These are phyloP conservation scores for Agelastica alni DNA, from an alignment of 2,888 invertebrate genomes.

Conservation along the genomic window DNA sequence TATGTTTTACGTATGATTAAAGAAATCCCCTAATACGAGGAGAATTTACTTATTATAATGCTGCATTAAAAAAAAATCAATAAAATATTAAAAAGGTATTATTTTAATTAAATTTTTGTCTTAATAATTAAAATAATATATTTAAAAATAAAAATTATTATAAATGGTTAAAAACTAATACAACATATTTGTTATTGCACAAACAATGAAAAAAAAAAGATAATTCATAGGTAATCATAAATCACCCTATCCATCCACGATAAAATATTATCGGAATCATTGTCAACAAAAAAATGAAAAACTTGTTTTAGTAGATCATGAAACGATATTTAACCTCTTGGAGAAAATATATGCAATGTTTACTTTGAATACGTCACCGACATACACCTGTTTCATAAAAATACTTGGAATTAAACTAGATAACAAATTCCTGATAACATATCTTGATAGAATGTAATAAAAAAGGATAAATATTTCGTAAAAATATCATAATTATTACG, in stretches of 20 bases:
- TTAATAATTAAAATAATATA: too few species aligned
- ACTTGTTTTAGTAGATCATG: neutral
- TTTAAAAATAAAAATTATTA: too few species aligned
- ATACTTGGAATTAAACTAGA: conserved; percentile 2
- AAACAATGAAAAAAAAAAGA: too few species aligned
- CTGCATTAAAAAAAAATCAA: too few species aligned
- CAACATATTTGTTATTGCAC: too few species aligned
- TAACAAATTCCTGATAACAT: neutral
- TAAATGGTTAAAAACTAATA: too few species aligned
- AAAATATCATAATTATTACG: too few species aligned
- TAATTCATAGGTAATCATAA: neutral
- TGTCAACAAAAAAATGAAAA: neutral
- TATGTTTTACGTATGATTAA: too few species aligned
- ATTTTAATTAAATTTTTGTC: too few species aligned
- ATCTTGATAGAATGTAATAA: neutral
- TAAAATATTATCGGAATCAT: neutral
- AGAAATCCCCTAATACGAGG: too few species aligned
- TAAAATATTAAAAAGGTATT: too few species aligned
- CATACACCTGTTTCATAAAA: conserved; percentile 7
- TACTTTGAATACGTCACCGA: conserved; percentile 4
- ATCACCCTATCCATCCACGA: neutral
- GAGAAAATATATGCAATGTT: conserved; percentile 12
- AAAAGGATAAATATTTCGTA: conserved; percentile 1
- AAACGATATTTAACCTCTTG: neutral
- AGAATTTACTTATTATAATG: too few species aligned